Evolutionary conservation across 2,113 vertebrate genomes (phyloP), one percentile per base, ranked within the genome.

Genomic region (human (Homo sapiens)): DNA sequence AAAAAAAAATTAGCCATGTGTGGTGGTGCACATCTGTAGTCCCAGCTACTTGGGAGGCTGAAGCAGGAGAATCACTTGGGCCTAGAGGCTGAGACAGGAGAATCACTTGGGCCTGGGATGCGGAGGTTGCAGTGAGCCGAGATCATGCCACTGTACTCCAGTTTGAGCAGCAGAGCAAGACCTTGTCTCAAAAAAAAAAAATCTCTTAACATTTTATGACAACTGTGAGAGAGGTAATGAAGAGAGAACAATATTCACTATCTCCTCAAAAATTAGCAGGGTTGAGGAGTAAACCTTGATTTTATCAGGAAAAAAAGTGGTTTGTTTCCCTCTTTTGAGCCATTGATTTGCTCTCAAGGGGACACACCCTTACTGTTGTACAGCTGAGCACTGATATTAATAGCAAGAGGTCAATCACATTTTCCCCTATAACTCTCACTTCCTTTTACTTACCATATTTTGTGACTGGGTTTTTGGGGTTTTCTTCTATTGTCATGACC

Each of bases 371-470:
- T 55, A 66, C 13, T 72, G 7, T 50, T 72, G 8, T 27, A 78
- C 38, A 88, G 10, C 38, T 38, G 43, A 61, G 10, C 11, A 11
- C 55, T 66, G 50, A 68, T 55, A 75, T 89, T 40, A 79, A 43
- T 52, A 89, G 3, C 68, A 86, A 88, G 48, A 94, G 10, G 35
- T 70, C 18, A 76, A 18, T 80, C 81, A 84, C 43, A 76, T 55
- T 66, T 89, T 25, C n/a, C 84, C 30, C 38, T 76, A 81, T 81
- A 32, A 89, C 79, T 93, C 45, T 75, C 45, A 43, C 73, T 78
- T 93, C 57, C 45, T 89, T 96, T 93, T 70, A 68, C 52, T 78
- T 70, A 61, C 25, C 32, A 7, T 92, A 61, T 92, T 93, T 89
- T 92, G 32, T 85, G 52, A 93, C 90, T 43, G 1, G 25, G 48